A percentile compares a stretch with the other conserved stretches of the same genome.
Conservation (phyloP, 2,113 vertebrate genomes). For the Pontoporia blainvillei region DNA sequence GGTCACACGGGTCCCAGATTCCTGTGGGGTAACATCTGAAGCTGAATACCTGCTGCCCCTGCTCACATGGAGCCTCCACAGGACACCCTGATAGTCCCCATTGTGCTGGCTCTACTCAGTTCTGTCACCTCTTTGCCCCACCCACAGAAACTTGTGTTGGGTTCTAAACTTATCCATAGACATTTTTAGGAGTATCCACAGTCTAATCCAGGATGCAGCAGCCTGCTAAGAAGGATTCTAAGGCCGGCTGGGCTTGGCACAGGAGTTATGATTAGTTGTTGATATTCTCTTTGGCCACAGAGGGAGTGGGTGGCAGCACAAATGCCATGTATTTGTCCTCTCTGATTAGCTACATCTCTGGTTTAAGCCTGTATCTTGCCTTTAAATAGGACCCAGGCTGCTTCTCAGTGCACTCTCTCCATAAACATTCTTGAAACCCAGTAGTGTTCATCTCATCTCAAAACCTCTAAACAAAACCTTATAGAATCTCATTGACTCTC, state of each 20-base stretch:
- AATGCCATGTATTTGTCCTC: background rate
- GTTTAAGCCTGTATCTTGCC: background rate
- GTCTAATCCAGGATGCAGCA: background rate
- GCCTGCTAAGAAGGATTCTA: background rate
- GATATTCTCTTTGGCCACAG: background rate
- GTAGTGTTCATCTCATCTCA: background rate
- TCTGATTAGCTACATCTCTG: background rate
- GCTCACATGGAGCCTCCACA: background rate
- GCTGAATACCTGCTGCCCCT: too few relatives aligned
- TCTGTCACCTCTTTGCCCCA: background rate
- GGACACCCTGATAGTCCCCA: background rate
- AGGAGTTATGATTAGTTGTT: background rate
- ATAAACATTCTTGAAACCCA: background rate
- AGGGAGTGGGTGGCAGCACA: background rate
- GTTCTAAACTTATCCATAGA: background rate
- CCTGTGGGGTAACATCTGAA: background rate
- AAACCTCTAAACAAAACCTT: background rate
- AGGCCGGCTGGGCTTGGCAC: background rate
- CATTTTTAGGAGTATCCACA: background rate
- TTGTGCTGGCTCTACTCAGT: background rate
- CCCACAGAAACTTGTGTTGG: background rate
- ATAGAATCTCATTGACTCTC: background rate
- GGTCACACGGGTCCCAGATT: background rate
- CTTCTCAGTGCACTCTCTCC: background rate
- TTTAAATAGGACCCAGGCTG: background rate